Conservation (phyloP, 1,140 invertebrate species). For the Drosophila pruinosa region DNA sequence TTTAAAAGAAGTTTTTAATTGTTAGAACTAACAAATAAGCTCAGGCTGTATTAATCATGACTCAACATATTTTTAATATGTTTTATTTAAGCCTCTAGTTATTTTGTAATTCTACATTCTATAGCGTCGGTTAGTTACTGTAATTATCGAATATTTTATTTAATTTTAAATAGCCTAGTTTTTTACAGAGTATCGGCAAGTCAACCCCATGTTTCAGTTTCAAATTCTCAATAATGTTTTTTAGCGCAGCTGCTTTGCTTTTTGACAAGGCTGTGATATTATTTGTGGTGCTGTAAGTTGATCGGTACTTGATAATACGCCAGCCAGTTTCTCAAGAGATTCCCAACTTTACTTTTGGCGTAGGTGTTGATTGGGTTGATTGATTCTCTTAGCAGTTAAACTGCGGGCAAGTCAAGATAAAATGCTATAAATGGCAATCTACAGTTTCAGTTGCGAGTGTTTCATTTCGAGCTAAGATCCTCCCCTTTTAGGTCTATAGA, state of each 20-base stretch:
- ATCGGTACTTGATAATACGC: slow-evolving; percentile 54
- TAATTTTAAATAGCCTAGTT: background rate
- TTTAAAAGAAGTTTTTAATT: too few species aligned
- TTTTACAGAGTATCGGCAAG: slow-evolving; percentile 4
- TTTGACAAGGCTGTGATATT: slow-evolving; percentile 20
- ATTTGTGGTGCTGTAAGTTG: slow-evolving; percentile 46
- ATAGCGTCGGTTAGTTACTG: too few species aligned
- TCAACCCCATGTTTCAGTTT: background rate
- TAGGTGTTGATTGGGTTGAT: slow-evolving; percentile 61
- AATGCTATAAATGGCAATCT: slow-evolving; percentile 38
- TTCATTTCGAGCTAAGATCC: background rate
- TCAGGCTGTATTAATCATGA: too few species aligned
- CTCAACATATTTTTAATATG: too few species aligned
- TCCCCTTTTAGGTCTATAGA: background rate
- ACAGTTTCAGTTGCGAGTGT: background rate
- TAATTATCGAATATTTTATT: too few species aligned
- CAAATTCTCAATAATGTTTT: background rate
- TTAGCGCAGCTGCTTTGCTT: slow-evolving; percentile 60
- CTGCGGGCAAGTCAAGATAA: slow-evolving; percentile 37
- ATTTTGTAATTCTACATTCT: too few species aligned
- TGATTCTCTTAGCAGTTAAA: background rate
- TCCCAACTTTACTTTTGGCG: slow-evolving; percentile 17
- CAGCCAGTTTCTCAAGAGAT: slow-evolving; percentile 13
- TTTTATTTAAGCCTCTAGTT: too few species aligned
- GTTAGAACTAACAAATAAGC: too few species aligned